Evolutionary conservation across 2,888 invertebrate species (phyloP), one percentile per base, ranked within the genome.

Genomic region (Platycheirus albimanus): DNA sequence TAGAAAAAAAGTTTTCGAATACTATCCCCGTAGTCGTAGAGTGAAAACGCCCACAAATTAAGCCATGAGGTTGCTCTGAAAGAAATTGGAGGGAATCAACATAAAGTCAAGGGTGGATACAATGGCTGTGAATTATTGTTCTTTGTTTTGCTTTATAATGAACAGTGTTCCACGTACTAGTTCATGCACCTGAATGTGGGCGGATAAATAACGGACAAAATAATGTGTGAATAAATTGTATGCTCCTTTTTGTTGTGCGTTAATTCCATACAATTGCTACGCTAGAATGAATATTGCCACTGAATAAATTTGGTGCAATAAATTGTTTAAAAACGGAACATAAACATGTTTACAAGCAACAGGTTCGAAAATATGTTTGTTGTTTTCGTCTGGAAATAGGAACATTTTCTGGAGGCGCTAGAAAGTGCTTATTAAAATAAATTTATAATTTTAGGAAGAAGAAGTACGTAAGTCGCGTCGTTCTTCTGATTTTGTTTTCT

Each of bases 201-300:
- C 28, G 47, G 15, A 6, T 15, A 38, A 20, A 38, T 51, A 51
- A 11, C 13, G 24, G 30, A 19, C 10, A 51, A 43, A 58, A 19
- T 45, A 49, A 36, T 49, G 75, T 76, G 76, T 76, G 72, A 77
- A 81, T 17, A 58, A 33, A 7, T 30, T 63, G 43, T 30, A n/a
- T n/a, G n/a, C 49, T 56, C 45, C 19, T 24, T 28, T 47, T 33
- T 33, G 47, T 51, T 51, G 24, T 30, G 49, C 56, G 43, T 41
- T 36, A 47, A 47, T 49, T 13, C 7, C 15, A 17, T n/a, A 20
- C 20, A 49, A 70, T 33, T 51, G 76, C 41, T 43, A 71, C 49
- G 70, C 28, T 71, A 61, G 52, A 76, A 52, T 71, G 70, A 58
- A 52, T 64, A 54, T 24, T 58, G 13, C 38, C 33, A 61, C 61